Conservation (phyloP, 2,113 vertebrate species). For the Eonycteris spelaea region DNA sequence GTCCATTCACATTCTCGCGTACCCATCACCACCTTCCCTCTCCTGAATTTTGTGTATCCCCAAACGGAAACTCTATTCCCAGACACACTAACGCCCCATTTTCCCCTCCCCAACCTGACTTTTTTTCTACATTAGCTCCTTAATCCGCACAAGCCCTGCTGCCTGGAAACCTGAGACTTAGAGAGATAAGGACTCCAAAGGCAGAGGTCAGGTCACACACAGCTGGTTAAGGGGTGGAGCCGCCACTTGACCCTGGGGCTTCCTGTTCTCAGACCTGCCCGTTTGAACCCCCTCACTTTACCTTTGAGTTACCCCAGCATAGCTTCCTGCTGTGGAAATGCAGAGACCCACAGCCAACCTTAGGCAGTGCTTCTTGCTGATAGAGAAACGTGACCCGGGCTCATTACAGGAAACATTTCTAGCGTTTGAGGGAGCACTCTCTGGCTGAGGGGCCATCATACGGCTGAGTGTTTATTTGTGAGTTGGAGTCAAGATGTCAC, state of each 20-base stretch:
- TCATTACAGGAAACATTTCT: neutral
- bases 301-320: neutral
- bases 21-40: rapidly evolving
- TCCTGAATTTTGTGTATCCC: neutral
- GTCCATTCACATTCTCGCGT: rapidly evolving
- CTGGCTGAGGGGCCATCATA: neutral
- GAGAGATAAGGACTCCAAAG: too few relatives aligned
- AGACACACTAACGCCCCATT: neutral
- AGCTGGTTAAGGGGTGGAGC: neutral
- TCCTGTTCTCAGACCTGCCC: neutral
- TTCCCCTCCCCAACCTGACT: neutral
- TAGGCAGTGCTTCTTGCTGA: neutral
- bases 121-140: neutral
- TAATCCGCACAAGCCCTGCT: neutral
- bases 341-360: neutral
- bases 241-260: neutral
- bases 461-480: neutral
- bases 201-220: neutral
- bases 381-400: neutral
- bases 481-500: neutral
- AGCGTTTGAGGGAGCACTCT: neutral
- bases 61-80: neutral
- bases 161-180: neutral
- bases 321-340: too few relatives aligned
- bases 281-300: neutral